Percentiles rank a stretch among this genome's conserved stretches.
Evolutionary conservation across 2,113 vertebrate species (phyloP).

Genomic region (Tilapia sparmanii): DNA sequence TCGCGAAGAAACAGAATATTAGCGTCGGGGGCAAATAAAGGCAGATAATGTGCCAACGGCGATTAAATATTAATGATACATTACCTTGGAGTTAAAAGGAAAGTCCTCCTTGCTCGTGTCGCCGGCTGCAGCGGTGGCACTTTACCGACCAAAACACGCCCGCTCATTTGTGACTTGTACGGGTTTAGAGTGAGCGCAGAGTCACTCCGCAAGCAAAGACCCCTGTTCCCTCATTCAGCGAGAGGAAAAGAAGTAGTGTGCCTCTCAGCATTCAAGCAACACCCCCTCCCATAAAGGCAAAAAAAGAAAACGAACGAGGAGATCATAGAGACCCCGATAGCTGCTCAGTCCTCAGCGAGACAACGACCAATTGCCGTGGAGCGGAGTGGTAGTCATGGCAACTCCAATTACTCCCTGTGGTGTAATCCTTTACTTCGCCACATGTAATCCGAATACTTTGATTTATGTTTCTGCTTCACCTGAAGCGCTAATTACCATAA

Average conservation of each 20-base stretch:
- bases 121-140: slow-evolving; percentile 41
- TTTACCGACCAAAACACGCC: slow-evolving; percentile 47
- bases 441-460: background rate
- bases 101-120: slow-evolving; percentile 18
- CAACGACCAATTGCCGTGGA: background rate
- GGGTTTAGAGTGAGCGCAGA: background rate
- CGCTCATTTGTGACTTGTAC: slow-evolving; percentile 44
- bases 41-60: background rate
- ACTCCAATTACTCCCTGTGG: background rate
- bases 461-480: background rate
- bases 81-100: slow-evolving; percentile 53
- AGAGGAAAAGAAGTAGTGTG: background rate
- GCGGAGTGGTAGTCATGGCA: background rate
- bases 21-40: background rate
- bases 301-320: background rate
- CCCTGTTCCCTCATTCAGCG: background rate
- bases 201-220: background rate
- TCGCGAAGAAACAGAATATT: background rate
- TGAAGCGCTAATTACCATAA: background rate
- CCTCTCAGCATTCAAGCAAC: slow-evolving; percentile 12
- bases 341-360: background rate
- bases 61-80: background rate
- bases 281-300: slow-evolving; percentile 19
- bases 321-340: background rate
- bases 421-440: background rate